phyloP scores from a whole-genome alignment of 2,797 vertebrate genomes.

The Steatocranus sp. region DNA sequence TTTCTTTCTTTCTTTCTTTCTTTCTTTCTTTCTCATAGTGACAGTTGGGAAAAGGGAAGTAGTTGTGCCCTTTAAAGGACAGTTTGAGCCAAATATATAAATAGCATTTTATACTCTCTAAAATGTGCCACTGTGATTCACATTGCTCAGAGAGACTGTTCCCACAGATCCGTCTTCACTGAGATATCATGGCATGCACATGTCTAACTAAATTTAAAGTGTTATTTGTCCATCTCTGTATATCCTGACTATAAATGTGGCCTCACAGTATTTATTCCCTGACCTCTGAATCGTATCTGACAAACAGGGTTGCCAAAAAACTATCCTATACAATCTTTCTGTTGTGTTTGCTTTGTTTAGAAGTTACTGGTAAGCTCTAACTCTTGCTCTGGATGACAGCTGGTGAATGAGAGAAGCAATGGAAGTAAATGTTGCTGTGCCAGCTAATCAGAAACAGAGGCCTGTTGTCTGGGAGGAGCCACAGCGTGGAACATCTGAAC shows the following conservation, averaged over 20 bases:
- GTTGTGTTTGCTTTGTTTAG: neutral
- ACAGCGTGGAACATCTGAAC: slow-evolving; percentile 45
- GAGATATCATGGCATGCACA: neutral
- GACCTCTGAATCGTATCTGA: neutral
- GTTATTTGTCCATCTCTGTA: neutral
- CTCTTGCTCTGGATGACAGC: slow-evolving; percentile 14
- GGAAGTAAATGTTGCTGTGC: slow-evolving; percentile 28
- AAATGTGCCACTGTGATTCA: slow-evolving; percentile 26
- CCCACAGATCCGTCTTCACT: slow-evolving; percentile 4
- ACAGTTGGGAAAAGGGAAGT: slow-evolving; percentile 51
- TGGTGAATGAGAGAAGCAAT: slow-evolving; percentile 12
- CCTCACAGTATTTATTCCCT: neutral
- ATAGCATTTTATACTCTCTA: slow-evolving; percentile 47
- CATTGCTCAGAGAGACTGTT: slow-evolving; percentile 20
- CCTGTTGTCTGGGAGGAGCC: slow-evolving; percentile 49
- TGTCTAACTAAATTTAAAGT: neutral
- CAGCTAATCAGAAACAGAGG: slow-evolving; percentile 57
- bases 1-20: too few species aligned
- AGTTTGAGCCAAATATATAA: slow-evolving; percentile 57
- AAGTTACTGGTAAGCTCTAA: neutral
- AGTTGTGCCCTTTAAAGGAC: slow-evolving; percentile 53
- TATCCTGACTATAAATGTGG: neutral
- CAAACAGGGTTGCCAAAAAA: neutral
- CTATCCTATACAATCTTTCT: neutral
- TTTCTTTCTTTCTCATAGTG: too few species aligned